Conservation (phyloP, 2,888 invertebrate genomes). For the Aplocera efformata region DNA sequence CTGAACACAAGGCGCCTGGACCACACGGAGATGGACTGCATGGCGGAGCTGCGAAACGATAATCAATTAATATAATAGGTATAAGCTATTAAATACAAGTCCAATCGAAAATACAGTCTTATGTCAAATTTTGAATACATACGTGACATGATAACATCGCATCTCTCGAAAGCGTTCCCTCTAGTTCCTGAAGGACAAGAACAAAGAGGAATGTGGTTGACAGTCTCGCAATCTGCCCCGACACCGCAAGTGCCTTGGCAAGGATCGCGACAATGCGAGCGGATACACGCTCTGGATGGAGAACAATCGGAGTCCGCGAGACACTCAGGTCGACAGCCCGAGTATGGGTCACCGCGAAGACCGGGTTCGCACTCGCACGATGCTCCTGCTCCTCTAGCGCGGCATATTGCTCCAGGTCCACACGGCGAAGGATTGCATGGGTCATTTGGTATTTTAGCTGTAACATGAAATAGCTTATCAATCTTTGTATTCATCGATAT, state of each 20-base stretch:
- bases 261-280: conserved; percentile 91
- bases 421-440: conserved; percentile 94
- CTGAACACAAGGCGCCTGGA: conserved; percentile 85
- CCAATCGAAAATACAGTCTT: not conserved
- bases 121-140: conserved; percentile 26
- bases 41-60: conserved; percentile 72
- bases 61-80: too few species aligned
- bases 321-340: conserved; percentile 91
- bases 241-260: conserved; percentile 90
- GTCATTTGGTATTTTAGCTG: conserved; percentile 77
- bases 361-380: conserved; percentile 87
- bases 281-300: conserved; percentile 88
- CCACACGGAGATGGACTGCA: conserved; percentile 89
- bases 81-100: not conserved
- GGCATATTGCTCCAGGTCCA: conserved; percentile 90
- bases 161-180: conserved; percentile 84
- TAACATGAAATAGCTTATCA: conserved; percentile 33
- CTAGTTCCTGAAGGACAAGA: conserved; percentile 87
- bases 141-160: conserved; percentile 67
- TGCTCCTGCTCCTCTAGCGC: conserved; percentile 84
- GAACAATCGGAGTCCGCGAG: conserved; percentile 93
- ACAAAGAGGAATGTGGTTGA: conserved; percentile 85
- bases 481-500: conserved; percentile 3
- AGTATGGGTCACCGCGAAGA: conserved; percentile 88
- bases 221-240: conserved; percentile 88